Percentiles rank a stretch among this genome's conserved stretches.
Evolutionary conservation across 2,113 vertebrate species (phyloP).

Genomic region (Pardalotus punctatus): DNA sequence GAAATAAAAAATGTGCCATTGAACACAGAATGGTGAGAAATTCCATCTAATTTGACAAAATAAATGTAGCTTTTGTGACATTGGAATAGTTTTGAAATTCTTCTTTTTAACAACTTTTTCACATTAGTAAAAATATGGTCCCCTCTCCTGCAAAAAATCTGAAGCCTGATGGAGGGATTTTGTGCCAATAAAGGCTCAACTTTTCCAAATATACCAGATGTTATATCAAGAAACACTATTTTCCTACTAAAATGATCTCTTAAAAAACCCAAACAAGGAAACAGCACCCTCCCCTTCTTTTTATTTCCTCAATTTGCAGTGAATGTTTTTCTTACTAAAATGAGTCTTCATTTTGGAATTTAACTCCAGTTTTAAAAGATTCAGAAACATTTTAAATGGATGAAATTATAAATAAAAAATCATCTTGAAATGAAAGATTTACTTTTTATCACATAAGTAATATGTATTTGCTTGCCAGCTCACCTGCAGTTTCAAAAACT

Average conservation of each 20-base stretch:
- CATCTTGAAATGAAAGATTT: background rate
- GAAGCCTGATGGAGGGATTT: background rate
- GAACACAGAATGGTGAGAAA: background rate
- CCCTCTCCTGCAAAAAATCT: background rate
- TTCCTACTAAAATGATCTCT: background rate
- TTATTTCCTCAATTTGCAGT: background rate
- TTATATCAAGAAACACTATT: background rate
- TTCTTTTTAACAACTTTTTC: background rate
- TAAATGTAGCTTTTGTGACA: background rate
- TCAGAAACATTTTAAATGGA: background rate
- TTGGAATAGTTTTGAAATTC: background rate
- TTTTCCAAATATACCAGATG: background rate
- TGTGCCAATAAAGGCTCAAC: background rate
- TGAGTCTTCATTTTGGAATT: background rate
- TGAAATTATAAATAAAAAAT: background rate
- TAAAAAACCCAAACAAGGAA: background rate
- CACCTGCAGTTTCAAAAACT: background rate
- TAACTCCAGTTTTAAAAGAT: background rate
- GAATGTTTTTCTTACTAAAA: background rate
- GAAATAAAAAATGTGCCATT: background rate
- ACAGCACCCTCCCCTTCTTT: rapidly evolving
- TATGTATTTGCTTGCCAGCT: background rate
- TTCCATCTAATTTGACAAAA: background rate
- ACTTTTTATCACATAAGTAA: background rate
- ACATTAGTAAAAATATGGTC: background rate